Evolutionary conservation across 2,888 invertebrate species (phyloP).

Genomic region (Didymodactylos carnosus): DNA sequence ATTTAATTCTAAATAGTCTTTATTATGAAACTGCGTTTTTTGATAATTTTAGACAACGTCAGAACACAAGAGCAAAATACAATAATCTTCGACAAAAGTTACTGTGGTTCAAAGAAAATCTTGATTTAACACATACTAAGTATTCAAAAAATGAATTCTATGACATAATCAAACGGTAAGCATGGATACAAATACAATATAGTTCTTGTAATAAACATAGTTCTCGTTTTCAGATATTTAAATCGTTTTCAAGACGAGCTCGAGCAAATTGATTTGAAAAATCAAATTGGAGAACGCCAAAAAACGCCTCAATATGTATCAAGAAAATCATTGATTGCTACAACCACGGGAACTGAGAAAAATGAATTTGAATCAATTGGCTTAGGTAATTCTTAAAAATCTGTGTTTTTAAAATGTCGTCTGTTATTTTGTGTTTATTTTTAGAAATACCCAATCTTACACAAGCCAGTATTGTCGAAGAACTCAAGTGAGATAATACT

Average conservation of each 20-base stretch:
- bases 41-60: not conserved
- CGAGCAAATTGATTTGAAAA: not conserved
- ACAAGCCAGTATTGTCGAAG: not conserved
- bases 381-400: not conserved
- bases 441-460: not conserved
- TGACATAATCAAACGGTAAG: not conserved
- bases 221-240: not conserved
- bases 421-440: not conserved
- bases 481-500: not conserved
- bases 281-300: not conserved
- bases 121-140: not conserved
- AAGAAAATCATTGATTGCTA: not conserved
- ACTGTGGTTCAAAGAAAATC: not conserved
- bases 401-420: not conserved
- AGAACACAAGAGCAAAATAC: not conserved
- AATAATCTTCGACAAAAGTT: not conserved
- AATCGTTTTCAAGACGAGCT: not conserved
- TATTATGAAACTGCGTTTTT: not conserved
- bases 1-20: not conserved
- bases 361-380: not conserved
- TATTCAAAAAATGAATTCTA: not conserved
- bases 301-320: not conserved
- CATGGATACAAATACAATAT: too few species aligned
- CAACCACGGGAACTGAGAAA: not conserved
- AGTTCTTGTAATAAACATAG: too few species aligned